Percentiles rank a stretch among this genome's conserved stretches.
Evolutionary conservation across 2,113 vertebrate species (phyloP).

Genomic region (Chinchilla lanigera): DNA sequence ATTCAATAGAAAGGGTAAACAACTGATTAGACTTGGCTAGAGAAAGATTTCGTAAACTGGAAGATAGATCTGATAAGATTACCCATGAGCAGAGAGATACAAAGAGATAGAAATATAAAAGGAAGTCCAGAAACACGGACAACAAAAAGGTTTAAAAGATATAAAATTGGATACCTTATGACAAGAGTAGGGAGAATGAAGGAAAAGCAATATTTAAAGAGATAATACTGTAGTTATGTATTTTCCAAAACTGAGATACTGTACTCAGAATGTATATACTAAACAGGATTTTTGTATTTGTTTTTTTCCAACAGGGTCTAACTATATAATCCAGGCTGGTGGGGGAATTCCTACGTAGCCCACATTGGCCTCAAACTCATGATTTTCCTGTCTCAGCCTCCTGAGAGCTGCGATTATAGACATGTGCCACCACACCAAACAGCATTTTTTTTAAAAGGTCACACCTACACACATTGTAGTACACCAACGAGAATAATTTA

Average conservation of each 20-base stretch:
- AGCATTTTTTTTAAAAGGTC: background rate
- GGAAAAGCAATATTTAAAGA: background rate
- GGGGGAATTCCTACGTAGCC: background rate
- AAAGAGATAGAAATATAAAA: background rate
- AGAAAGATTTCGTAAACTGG: background rate
- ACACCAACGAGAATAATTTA: background rate
- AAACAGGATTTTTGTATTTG: background rate
- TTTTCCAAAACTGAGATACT: conserved; percentile 9
- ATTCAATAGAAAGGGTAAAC: background rate
- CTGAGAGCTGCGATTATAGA: background rate
- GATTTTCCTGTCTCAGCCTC: background rate
- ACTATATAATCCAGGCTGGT: background rate
- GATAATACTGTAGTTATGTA: background rate
- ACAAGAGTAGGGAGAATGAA: background rate
- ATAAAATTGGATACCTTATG: background rate
- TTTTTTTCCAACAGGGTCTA: background rate
- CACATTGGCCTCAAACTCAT: background rate
- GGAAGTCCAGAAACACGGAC: background rate
- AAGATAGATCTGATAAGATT: background rate
- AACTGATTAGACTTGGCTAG: background rate
- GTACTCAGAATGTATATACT: background rate
- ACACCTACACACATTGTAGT: background rate
- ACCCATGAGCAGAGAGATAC: background rate
- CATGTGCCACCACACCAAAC: background rate
- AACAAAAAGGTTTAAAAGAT: background rate